A percentile compares a stretch with the other conserved stretches of the same genome.
These are phyloP conservation scores for Huso huso DNA, from an alignment of 2,797 vertebrate species.

Conservation along the genomic window DNA sequence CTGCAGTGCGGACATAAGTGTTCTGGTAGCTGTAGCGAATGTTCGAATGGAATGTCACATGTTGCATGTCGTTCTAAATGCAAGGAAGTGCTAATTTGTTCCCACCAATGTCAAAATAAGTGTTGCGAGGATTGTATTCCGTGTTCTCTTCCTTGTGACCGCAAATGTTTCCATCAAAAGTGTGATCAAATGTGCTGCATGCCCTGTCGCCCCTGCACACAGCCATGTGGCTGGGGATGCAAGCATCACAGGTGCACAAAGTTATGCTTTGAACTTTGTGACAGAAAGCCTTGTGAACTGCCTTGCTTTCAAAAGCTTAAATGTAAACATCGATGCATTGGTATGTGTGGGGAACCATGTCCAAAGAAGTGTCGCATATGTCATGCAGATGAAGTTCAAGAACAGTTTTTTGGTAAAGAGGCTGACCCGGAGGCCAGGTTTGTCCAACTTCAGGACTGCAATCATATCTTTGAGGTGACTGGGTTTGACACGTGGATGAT, in stretches of 20 bases:
- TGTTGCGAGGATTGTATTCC: constrained; percentile 22
- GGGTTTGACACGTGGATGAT: constrained; percentile 28
- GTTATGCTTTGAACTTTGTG: constrained; percentile 22
- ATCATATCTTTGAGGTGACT: constrained; percentile 28
- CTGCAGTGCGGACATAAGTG: constrained; percentile 23
- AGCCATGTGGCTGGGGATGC: constrained; percentile 23
- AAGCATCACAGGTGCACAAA: constrained; percentile 20
- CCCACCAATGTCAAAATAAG: constrained; percentile 20
- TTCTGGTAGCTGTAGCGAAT: constrained; percentile 14
- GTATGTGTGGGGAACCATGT: constrained; percentile 30
- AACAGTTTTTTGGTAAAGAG: constrained; percentile 27
- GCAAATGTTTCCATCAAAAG: constrained; percentile 22
- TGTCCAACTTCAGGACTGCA: constrained; percentile 29
- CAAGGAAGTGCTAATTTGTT: constrained; percentile 14
- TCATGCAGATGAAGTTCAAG: constrained; percentile 24
- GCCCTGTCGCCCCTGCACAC: constrained; percentile 19
- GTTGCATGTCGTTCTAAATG: constrained; percentile 10
- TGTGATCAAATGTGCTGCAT: constrained; percentile 17
- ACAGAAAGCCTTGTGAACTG: constrained; percentile 19
- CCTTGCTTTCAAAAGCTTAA: constrained; percentile 19
- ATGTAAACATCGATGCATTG: constrained; percentile 27
- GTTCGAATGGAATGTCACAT: constrained; percentile 6
- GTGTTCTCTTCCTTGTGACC: constrained; percentile 21
- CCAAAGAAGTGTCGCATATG: constrained; percentile 26
- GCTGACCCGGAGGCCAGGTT: constrained; percentile 22